A percentile compares a stretch with the other conserved stretches of the same genome.
phyloP scores from a whole-genome alignment of 2,113 vertebrate genomes.

The Halcyon senegalensis region DNA sequence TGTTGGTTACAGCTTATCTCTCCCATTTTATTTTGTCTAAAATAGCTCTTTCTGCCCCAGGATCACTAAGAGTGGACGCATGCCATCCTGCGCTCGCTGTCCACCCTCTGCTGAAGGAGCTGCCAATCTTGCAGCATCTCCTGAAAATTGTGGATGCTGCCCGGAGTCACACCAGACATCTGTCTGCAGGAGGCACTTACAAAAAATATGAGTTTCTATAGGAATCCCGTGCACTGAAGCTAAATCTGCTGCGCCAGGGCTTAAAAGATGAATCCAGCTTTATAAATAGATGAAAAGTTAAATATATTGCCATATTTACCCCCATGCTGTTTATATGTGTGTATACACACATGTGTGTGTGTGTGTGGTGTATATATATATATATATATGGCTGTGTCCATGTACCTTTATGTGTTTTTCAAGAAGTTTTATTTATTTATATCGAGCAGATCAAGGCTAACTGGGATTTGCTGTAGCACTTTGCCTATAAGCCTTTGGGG shows the following conservation, averaged over 20 bases:
- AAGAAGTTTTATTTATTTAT: neutral
- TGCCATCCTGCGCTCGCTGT: neutral
- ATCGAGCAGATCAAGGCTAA: neutral
- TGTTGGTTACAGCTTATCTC: neutral
- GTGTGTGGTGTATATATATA: fast-evolving
- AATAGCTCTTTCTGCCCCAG: neutral
- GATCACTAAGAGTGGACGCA: neutral
- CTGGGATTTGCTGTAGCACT: neutral
- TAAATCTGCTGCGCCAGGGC: neutral
- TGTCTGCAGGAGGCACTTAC: neutral
- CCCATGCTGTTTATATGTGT: neutral
- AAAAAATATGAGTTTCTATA: neutral
- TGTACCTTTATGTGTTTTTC: neutral
- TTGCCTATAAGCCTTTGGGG: neutral
- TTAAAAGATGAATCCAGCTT: neutral
- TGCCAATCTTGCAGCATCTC: neutral
- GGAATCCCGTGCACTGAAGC: neutral
- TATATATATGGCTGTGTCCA: too few relatives aligned
- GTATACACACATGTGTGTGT: too few relatives aligned
- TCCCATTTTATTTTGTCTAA: neutral
- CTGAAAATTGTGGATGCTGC: neutral
- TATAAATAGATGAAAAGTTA: neutral
- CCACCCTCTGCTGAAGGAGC: neutral
- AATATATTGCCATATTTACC: neutral
- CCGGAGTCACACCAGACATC: neutral